Percentiles rank a stretch among this genome's conserved stretches.
Conservation (phyloP, 2,797 vertebrate species). For the Myoxocephalus aenaeus region DNA sequence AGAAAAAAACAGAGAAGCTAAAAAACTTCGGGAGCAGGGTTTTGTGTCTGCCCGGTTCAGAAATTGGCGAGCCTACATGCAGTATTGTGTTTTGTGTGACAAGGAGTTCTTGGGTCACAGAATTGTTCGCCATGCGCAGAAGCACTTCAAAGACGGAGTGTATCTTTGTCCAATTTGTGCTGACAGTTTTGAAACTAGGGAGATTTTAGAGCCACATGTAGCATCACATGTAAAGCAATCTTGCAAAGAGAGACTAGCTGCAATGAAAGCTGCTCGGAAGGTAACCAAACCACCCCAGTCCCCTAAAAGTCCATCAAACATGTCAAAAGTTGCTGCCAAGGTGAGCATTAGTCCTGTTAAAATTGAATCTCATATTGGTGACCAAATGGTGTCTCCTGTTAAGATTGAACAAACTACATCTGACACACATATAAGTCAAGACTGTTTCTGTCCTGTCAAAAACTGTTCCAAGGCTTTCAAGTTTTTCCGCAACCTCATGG, state of each 20-base stretch:
- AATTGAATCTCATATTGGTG: constrained; percentile 86
- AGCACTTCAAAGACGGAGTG: constrained; percentile 97
- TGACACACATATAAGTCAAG: constrained; percentile 90
- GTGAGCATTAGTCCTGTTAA: constrained; percentile 87
- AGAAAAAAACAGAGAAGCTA: constrained; percentile 96
- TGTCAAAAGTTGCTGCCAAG: constrained; percentile 85
- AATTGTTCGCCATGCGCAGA: constrained; percentile 98
- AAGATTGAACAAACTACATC: constrained; percentile 87
- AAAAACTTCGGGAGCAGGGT: constrained; percentile 94
- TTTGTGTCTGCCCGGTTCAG: constrained; percentile 98
- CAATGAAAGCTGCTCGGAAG: constrained; percentile 95
- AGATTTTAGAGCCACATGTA: constrained; percentile 97
- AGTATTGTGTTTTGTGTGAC: constrained; percentile 99
- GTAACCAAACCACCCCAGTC: constrained; percentile 84
- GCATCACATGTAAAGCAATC: constrained; percentile 98
- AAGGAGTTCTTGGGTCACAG: constrained; percentile 98
- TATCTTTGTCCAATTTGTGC: constrained; percentile 99
- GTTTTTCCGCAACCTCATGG: constrained; percentile 98
- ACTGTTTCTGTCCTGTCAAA: constrained; percentile 89
- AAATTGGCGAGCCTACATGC: constrained; percentile 99
- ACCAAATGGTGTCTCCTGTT: constrained; percentile 76
- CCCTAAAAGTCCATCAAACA: constrained; percentile 78
- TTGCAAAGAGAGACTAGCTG: constrained; percentile 97
- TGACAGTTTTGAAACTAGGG: constrained; percentile 94
- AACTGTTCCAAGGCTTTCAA: constrained; percentile 98